Conservation (phyloP, 2,888 invertebrate species). For the Acanthococcus lagerstroemiae region DNA sequence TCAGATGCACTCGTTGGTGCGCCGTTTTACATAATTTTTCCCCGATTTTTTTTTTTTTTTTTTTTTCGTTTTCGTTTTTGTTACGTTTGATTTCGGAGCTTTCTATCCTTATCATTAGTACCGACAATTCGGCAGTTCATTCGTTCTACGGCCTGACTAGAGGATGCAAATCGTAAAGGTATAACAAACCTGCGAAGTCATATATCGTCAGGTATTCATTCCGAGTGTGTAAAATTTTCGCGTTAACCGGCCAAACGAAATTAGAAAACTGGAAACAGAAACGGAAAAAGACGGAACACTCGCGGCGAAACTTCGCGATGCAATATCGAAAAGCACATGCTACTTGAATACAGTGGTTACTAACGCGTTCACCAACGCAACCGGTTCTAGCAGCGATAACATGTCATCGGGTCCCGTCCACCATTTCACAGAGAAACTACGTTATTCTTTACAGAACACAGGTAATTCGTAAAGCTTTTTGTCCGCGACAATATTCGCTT, state of each 20-base stretch:
- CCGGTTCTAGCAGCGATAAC: slow-evolving; percentile 5
- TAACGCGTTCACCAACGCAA: not conserved
- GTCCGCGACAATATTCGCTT: no score
- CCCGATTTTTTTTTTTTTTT: not conserved
- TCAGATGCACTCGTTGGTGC: not conserved
- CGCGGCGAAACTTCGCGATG: slow-evolving; percentile 15
- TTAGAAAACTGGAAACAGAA: slow-evolving; percentile 22
- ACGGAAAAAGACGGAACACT: slow-evolving; percentile 3
- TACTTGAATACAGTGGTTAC: slow-evolving; percentile 24
- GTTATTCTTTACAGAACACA: slow-evolving; percentile 9
- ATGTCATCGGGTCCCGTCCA: slow-evolving; percentile 12
- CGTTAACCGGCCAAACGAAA: no score
- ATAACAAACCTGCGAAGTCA: no score
- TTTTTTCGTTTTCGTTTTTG: not conserved
- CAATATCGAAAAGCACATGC: slow-evolving; percentile 8
- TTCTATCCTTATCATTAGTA: no score
- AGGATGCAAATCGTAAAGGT: no score
- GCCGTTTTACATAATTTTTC: not conserved
- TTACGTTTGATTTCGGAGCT: no score
- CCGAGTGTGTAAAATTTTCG: no score
- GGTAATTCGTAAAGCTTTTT: no score
- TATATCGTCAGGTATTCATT: no score
- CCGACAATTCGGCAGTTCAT: no score
- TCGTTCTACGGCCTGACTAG: no score
- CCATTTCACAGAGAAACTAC: slow-evolving; percentile 7